These are phyloP conservation scores for Nothoprocta pentlandii DNA, from an alignment of 2,113 vertebrate genomes.

Conservation along the genomic window DNA sequence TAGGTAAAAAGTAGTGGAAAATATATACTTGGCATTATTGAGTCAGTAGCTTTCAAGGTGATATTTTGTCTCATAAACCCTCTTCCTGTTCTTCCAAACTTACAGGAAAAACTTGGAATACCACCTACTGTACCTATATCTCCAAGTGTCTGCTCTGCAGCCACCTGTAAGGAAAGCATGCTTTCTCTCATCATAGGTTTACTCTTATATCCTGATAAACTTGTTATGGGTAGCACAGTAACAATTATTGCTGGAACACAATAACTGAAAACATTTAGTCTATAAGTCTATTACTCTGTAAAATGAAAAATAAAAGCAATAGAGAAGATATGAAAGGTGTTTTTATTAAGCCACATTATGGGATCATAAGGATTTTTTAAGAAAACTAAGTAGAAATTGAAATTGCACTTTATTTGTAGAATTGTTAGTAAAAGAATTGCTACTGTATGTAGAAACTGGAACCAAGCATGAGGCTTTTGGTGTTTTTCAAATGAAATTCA, in stretches of 20 bases:
- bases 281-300: not conserved
- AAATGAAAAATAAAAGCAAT: not conserved
- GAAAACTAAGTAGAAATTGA: not conserved
- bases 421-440: too few species aligned
- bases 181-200: not conserved
- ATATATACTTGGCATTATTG: not conserved
- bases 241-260: not conserved
- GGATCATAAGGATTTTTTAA: not conserved
- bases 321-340: not conserved
- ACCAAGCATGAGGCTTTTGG: not conserved
- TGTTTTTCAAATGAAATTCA: not conserved
- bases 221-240: not conserved
- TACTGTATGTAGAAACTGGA: too few species aligned
- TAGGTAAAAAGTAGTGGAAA: not conserved
- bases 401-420: not conserved
- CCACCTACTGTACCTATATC: not conserved
- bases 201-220: not conserved
- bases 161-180: not conserved
- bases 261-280: not conserved
- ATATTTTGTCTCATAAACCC: not conserved
- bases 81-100: not conserved
- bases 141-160: not conserved
- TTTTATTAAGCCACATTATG: not conserved
- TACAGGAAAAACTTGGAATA: not conserved
- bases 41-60: not conserved